phyloP scores from a whole-genome alignment of 2,888 invertebrate species.

The Automeris io region DNA sequence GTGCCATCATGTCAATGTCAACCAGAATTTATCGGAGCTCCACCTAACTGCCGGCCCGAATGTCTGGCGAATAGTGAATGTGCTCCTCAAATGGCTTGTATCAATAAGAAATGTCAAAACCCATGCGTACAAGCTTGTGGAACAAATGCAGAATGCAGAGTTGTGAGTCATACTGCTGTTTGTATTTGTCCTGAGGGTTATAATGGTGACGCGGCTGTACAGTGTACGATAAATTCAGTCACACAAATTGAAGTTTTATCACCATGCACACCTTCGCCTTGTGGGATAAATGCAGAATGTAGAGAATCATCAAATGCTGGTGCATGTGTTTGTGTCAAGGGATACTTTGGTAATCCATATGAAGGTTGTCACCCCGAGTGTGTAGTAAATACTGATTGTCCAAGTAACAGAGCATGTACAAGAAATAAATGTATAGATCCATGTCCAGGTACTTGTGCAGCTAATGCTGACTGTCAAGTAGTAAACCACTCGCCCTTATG shows the following conservation, averaged over 20 bases:
- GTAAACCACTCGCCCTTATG: constrained; percentile 83
- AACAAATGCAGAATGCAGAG: constrained; percentile 83
- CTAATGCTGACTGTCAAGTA: constrained; percentile 85
- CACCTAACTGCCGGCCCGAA: constrained; percentile 85
- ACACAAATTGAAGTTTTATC: constrained; percentile 46
- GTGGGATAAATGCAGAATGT: constrained; percentile 80
- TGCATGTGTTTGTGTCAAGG: constrained; percentile 82
- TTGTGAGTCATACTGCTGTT: constrained; percentile 84
- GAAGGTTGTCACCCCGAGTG: constrained; percentile 87
- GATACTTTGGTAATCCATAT: constrained; percentile 88
- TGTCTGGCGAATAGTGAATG: constrained; percentile 86
- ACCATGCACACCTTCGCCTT: constrained; percentile 79
- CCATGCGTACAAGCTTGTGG: constrained; percentile 87
- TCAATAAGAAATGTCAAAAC: constrained; percentile 85
- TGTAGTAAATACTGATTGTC: constrained; percentile 83
- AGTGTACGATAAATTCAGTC: constrained; percentile 64
- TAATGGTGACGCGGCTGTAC: constrained; percentile 85
- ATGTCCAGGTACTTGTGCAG: constrained; percentile 86
- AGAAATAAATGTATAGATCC: constrained; percentile 86
- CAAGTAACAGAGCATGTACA: constrained; percentile 82
- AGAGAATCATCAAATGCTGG: constrained; percentile 76
- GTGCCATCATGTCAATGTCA: constrained; percentile 84
- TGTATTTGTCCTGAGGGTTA: constrained; percentile 83
- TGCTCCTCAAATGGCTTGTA: constrained; percentile 80
- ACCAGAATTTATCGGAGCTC: constrained; percentile 80